phyloP scores from a whole-genome alignment of 2,113 vertebrate genomes.

The Rattus norvegicus region GRCr8 NC_086024.1:137872001-137872500 shows the following conservation, averaged over 20 bases:
- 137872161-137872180: slow-evolving; percentile 90
- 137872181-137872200: slow-evolving; percentile 92
- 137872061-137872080: not conserved
- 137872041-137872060: not conserved
- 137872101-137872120: no score
- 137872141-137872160: fast-evolving
- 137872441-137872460: not conserved
- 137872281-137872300: slow-evolving; percentile 93
- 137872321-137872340: fast-evolving
- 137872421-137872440: not conserved
- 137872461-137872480: no score
- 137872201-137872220: slow-evolving; percentile 97
- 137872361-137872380: fast-evolving
- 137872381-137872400: fast-evolving
- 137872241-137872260: slow-evolving; percentile 97
- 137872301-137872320: not conserved
- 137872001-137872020: not conserved
- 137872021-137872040: not conserved
- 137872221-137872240: slow-evolving; percentile 95
- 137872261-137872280: slow-evolving; percentile 96
- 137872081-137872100: not conserved
- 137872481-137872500: no score
- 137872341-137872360: not conserved
- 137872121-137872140: not conserved
- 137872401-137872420: no score